Evolutionary conservation across 1,140 invertebrate genomes (phyloP).

Genomic region (Battus philenor): DNA sequence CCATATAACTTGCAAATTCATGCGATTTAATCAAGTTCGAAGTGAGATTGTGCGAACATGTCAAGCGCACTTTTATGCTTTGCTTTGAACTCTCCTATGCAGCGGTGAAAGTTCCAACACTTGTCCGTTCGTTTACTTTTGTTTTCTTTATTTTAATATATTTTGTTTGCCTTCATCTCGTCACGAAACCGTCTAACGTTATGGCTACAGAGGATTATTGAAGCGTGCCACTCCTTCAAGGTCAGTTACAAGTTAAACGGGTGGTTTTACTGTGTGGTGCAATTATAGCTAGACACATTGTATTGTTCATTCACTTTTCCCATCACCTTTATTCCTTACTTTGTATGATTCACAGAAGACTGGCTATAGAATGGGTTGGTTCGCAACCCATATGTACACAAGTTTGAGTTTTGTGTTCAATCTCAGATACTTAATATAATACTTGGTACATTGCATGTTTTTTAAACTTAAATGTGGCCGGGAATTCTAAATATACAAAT

Average conservation of each 20-base stretch:
- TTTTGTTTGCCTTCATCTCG: constrained; percentile 62
- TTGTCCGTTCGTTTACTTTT: constrained; percentile 5
- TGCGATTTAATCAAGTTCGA: neutral
- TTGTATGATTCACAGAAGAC: too few species aligned
- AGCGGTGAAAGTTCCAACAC: constrained; percentile 16
- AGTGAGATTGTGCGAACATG: neutral
- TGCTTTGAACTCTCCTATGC: constrained; percentile 17
- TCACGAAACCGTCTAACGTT: constrained; percentile 54
- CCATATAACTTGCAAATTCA: too few species aligned
- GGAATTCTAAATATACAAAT: too few species aligned
- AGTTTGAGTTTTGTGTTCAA: too few species aligned
- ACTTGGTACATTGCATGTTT: too few species aligned
- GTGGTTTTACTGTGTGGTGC: constrained; percentile 8
- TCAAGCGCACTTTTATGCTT: neutral
- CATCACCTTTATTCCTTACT: too few species aligned
- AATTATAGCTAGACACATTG: constrained; percentile 11
- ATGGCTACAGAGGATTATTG: constrained; percentile 89
- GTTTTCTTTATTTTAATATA: constrained; percentile 42
- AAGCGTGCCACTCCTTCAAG: constrained; percentile 93
- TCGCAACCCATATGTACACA: too few species aligned
- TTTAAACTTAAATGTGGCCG: too few species aligned
- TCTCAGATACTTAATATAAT: too few species aligned
- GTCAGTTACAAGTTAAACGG: constrained; percentile 78
- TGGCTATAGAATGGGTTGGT: too few species aligned
- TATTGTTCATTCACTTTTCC: constrained; percentile 2